These are phyloP conservation scores for Neogale vison DNA, from an alignment of 2,113 vertebrate species.

Conservation along the genomic window DNA sequence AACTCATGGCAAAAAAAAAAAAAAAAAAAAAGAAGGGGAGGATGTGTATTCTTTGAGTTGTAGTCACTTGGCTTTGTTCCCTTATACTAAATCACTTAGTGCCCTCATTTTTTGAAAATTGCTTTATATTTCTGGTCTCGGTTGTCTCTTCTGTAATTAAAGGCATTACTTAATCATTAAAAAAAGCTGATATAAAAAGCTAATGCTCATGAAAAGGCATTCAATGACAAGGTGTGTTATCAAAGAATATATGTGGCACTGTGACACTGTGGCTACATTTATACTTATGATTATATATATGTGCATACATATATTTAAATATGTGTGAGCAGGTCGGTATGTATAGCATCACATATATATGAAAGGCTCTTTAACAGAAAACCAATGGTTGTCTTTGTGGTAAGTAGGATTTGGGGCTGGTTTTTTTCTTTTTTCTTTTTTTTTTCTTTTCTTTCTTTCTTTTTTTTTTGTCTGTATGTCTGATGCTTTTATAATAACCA, in stretches of 20 bases:
- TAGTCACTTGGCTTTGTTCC: background rate
- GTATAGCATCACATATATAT: background rate
- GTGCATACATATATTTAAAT: too few species aligned
- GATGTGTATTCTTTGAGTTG: background rate
- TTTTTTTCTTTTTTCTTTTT: background rate
- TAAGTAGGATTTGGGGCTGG: background rate
- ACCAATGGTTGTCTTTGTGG: background rate
- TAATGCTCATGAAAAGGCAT: background rate
- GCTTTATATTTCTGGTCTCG: background rate
- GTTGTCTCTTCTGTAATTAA: conserved; percentile 25
- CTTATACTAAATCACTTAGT: background rate
- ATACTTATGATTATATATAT: background rate
- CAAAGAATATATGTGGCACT: background rate
- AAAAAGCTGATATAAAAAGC: background rate
- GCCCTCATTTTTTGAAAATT: background rate
- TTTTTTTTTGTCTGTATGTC: background rate
- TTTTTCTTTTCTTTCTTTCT: background rate
- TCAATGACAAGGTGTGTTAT: background rate
- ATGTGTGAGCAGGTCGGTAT: background rate
- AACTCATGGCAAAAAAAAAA: background rate
- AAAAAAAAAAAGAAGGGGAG: background rate
- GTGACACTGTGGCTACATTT: background rate
- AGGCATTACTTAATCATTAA: background rate
- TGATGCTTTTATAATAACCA: background rate
- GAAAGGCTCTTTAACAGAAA: background rate